Conservation (phyloP, 1,140 invertebrate genomes). For the Drosophila bocki region DNA sequence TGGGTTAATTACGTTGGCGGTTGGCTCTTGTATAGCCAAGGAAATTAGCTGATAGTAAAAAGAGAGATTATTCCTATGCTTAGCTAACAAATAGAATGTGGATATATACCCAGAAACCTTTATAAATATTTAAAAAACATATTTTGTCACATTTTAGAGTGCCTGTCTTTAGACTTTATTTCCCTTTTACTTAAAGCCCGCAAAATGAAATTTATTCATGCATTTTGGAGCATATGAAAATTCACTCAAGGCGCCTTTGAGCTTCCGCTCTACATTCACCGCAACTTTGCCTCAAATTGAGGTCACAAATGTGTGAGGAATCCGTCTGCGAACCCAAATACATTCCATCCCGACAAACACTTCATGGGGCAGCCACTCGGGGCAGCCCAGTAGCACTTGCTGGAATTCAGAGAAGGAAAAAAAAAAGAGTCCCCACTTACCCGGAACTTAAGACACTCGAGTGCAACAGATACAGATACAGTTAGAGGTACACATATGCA, state of each 20-base stretch:
- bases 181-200: conserved; percentile 9
- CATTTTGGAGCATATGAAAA: conserved; percentile 9
- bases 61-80: not conserved
- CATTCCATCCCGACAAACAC: conserved; percentile 53
- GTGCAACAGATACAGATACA: conserved; percentile 57
- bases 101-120: too few species aligned
- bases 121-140: conserved; percentile 4
- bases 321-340: conserved; percentile 58
- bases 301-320: conserved; percentile 61
- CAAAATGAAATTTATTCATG: conserved; percentile 38
- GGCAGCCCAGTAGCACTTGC: conserved; percentile 62
- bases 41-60: conserved; percentile 15
- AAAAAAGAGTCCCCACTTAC: conserved; percentile 72
- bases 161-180: conserved; percentile 1
- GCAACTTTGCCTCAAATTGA: conserved; percentile 46
- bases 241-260: conserved; percentile 27
- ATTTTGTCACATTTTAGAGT: conserved; percentile 6
- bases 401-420: conserved; percentile 53
- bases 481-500: conserved; percentile 42
- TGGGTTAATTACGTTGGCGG: conserved; percentile 73
- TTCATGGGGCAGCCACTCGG: conserved; percentile 34
- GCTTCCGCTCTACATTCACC: conserved; percentile 65
- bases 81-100: not conserved
- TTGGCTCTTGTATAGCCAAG: conserved; percentile 19
- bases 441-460: conserved; percentile 79